Percentiles rank a stretch among this genome's conserved stretches.
phyloP scores from a whole-genome alignment of 2,888 invertebrate species.

The Erebia aethiops region DNA sequence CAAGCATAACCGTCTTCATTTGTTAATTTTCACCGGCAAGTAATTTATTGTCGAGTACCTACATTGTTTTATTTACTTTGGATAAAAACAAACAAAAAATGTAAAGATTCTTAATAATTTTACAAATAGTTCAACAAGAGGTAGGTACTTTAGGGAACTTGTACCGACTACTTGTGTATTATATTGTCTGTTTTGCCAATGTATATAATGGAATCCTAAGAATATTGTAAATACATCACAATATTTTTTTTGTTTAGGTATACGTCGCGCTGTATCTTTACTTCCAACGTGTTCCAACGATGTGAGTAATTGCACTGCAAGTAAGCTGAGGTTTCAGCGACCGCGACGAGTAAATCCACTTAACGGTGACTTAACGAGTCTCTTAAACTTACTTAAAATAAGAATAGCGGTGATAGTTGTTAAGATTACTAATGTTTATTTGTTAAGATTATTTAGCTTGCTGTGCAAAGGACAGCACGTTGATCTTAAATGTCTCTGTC shows the following conservation, averaged over 20 bases:
- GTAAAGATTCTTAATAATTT: too few species aligned
- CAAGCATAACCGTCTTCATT: too few species aligned
- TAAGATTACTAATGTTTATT: background rate
- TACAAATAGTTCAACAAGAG: too few species aligned
- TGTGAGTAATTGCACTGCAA: constrained; percentile 16
- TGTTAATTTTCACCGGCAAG: background rate
- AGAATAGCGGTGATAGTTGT: constrained; percentile 1
- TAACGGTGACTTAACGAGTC: constrained; percentile 6
- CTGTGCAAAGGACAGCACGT: background rate
- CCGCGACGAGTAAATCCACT: constrained; percentile 18
- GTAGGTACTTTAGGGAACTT: too few species aligned
- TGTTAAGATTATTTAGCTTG: background rate
- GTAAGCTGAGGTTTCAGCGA: constrained; percentile 8
- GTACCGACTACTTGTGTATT: too few species aligned
- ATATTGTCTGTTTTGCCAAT: too few species aligned
- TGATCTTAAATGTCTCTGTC: too few species aligned
- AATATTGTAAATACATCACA: background rate
- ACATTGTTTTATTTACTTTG: too few species aligned
- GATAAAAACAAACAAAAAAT: too few species aligned
- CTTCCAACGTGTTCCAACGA: constrained; percentile 2
- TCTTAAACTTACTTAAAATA: constrained; percentile 3
- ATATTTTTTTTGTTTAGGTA: background rate
- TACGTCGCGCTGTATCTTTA: constrained; percentile 7
- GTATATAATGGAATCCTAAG: too few species aligned
- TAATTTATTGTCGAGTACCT: too few species aligned